Conservation (phyloP, 2,797 vertebrate species). For the Lophotriccus pileatus region DNA sequence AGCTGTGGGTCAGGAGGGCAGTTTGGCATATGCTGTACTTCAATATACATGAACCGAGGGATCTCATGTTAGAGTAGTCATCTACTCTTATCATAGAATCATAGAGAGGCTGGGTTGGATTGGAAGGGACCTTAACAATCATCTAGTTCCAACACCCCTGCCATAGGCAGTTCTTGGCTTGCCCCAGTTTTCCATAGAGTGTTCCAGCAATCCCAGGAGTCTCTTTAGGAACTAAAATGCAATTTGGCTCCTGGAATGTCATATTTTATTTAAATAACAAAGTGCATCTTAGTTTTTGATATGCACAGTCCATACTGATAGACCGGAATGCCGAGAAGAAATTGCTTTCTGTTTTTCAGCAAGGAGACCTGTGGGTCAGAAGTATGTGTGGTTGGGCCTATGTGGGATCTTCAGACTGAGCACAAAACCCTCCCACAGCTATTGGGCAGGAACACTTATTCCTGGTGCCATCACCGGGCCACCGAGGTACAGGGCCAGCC, state of each 20-base stretch:
- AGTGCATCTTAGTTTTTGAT: neutral
- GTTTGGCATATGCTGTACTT: neutral
- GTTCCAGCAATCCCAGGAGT: neutral
- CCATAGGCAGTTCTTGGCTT: neutral
- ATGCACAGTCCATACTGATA: neutral
- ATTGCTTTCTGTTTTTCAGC: neutral
- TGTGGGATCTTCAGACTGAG: neutral
- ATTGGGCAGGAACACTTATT: accelerated
- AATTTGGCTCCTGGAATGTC: neutral
- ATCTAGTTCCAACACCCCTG: accelerated
- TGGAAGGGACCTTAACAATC: neutral
- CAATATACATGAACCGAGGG: neutral
- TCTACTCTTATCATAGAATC: neutral
- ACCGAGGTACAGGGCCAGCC: neutral
- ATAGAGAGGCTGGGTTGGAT: accelerated
- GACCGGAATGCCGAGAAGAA: neutral
- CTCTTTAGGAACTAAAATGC: neutral
- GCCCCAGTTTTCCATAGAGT: neutral
- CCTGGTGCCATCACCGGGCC: neutral
- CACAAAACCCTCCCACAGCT: neutral
- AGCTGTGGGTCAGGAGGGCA: neutral
- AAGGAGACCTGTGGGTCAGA: neutral
- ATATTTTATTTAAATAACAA: neutral
- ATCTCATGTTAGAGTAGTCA: accelerated
- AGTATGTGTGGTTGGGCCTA: accelerated